These are phyloP conservation scores for Sarcophilus harrisii DNA, from an alignment of 2,797 vertebrate species.

Conservation along the genomic window DNA sequence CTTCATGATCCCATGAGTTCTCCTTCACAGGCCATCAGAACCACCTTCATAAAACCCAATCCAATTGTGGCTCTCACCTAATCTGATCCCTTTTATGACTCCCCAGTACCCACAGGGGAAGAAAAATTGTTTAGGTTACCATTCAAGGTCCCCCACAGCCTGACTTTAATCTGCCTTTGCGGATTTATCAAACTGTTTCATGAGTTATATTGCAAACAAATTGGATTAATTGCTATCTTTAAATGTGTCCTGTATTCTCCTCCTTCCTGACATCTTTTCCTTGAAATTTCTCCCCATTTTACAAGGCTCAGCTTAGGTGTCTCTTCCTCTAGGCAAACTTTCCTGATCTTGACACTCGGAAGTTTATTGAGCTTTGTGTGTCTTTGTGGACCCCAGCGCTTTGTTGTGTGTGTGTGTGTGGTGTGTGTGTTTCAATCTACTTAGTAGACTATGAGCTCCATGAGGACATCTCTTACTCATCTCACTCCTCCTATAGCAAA, in stretches of 20 bases:
- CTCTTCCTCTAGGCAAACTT: neutral
- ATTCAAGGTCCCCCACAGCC: neutral
- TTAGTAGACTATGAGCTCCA: neutral
- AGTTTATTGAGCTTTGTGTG: neutral
- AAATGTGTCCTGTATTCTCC: neutral
- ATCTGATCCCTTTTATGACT: neutral
- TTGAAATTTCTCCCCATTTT: neutral
- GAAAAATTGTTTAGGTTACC: neutral
- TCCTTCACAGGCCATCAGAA: neutral
- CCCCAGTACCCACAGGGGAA: neutral
- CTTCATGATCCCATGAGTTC: neutral
- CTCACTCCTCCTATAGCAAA: neutral
- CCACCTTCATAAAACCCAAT: neutral
- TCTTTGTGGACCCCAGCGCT: neutral
- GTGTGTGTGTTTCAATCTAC: neutral
- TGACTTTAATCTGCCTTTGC: neutral
- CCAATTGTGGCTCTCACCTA: neutral
- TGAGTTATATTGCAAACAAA: neutral
- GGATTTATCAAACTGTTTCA: neutral
- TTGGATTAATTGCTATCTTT: neutral
- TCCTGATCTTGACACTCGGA: neutral
- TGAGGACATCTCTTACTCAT: neutral
- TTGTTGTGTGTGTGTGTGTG: neutral
- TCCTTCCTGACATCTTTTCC: neutral
- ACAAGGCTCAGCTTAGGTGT: neutral